Conservation (phyloP, 92 coral and sea anemone species). For the Porites rus region DNA sequence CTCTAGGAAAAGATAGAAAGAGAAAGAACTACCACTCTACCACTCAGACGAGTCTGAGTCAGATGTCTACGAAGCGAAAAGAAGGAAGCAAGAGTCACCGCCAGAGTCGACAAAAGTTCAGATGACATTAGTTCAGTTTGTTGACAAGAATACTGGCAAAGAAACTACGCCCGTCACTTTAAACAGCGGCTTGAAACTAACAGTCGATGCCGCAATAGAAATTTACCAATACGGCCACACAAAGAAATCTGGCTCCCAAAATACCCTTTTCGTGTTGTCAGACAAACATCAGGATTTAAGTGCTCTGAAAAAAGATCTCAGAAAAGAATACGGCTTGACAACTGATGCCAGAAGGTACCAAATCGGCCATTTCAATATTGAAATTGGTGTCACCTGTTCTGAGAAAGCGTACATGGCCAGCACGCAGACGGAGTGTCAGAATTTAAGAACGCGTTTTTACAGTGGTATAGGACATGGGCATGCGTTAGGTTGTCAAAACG, state of each 20-base stretch:
- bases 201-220: conserved; percentile 31
- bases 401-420: conserved; percentile 44
- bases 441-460: conserved; percentile 36
- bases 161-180: neutral
- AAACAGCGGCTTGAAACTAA: conserved; percentile 14
- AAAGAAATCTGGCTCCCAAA: conserved; percentile 36
- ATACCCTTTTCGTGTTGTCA: conserved; percentile 35
- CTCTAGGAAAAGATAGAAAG: conserved; percentile 23
- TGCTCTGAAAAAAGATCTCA: conserved; percentile 15
- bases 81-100: neutral
- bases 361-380: conserved; percentile 40
- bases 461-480: conserved; percentile 55
- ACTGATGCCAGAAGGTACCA: conserved; percentile 47
- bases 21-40: conserved; percentile 21
- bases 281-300: conserved; percentile 13
- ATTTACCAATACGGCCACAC: conserved; percentile 40
- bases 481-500: too few relatives aligned
- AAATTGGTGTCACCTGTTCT: conserved; percentile 33
- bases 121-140: neutral
- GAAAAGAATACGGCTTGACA: conserved; percentile 39
- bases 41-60: conserved; percentile 21
- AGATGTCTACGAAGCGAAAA: neutral
- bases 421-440: conserved; percentile 50
- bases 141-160: neutral
- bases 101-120: conserved; percentile 12